These are phyloP conservation scores for Augochlora pura DNA, from an alignment of 1,140 invertebrate genomes.

Conservation along the genomic window DNA sequence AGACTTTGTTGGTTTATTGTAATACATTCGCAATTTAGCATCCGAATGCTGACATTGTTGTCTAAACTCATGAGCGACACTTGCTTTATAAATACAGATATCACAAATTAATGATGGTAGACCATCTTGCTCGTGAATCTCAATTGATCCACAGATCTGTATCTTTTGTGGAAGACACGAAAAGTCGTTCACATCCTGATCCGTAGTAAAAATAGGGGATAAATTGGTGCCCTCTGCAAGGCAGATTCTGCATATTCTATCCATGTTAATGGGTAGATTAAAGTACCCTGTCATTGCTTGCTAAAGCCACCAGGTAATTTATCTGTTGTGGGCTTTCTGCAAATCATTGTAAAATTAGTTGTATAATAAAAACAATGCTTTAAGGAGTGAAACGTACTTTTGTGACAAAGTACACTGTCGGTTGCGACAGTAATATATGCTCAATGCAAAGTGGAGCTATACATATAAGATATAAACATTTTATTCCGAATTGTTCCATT, in stretches of 20 bases:
- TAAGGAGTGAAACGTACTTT: not conserved
- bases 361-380: not conserved
- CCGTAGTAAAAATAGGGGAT: constrained; percentile 71
- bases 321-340: constrained; percentile 22
- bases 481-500: constrained; percentile 22
- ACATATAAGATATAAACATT: not conserved
- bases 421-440: not conserved
- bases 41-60: constrained; percentile 77
- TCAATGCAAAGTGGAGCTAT: not conserved
- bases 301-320: not conserved
- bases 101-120: constrained; percentile 76
- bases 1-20: constrained; percentile 73
- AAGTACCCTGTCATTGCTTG: constrained; percentile 72
- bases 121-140: constrained; percentile 76
- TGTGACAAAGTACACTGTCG: constrained; percentile 9
- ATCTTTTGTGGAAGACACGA: constrained; percentile 72
- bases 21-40: constrained; percentile 71
- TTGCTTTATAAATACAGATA: constrained; percentile 75
- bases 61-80: constrained; percentile 76
- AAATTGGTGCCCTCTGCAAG: constrained; percentile 73
- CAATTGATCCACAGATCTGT: constrained; percentile 74
- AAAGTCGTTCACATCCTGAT: constrained; percentile 64
- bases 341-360: constrained; percentile 36
- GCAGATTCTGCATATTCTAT: constrained; percentile 76
- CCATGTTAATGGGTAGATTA: constrained; percentile 70